Conservation (phyloP, 1,140 invertebrate species). For the Muscidifurax raptorellus region DNA sequence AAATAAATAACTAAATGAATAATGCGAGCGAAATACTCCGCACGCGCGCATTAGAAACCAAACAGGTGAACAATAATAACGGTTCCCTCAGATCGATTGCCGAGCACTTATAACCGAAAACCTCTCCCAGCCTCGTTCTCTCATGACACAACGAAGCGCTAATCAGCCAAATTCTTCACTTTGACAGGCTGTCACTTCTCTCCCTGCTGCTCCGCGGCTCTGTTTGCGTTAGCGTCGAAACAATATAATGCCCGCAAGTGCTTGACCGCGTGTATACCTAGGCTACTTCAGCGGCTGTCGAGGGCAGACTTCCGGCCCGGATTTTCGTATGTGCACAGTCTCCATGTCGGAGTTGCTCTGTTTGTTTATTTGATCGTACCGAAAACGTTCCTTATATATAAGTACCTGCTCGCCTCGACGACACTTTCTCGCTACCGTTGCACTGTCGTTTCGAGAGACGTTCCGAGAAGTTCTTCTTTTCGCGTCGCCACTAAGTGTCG, state of each 20-base stretch:
- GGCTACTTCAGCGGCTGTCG: not conserved
- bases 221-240: constrained; percentile 9
- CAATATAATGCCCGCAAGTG: not conserved
- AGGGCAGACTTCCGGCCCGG: constrained; percentile 22
- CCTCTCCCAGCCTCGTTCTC: not conserved
- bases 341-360: not conserved
- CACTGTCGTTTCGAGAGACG: not conserved
- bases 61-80: too few relatives aligned
- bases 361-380: not conserved
- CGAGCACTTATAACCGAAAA: constrained; percentile 1
- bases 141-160: constrained; percentile 26
- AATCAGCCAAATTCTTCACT: constrained; percentile 37
- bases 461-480: not conserved
- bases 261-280: not conserved
- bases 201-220: too few relatives aligned
- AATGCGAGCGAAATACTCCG: too few relatives aligned
- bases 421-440: constrained; percentile 19
- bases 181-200: constrained; percentile 29
- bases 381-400: constrained; percentile 18
- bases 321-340: not conserved
- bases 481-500: not conserved
- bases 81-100: not conserved
- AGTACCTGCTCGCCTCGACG: not conserved
- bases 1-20: too few relatives aligned
- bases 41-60: too few relatives aligned